Evolutionary conservation across 2,888 invertebrate species (phyloP), one percentile per base, ranked within the genome.

Genomic region (Agrochola lota): DNA sequence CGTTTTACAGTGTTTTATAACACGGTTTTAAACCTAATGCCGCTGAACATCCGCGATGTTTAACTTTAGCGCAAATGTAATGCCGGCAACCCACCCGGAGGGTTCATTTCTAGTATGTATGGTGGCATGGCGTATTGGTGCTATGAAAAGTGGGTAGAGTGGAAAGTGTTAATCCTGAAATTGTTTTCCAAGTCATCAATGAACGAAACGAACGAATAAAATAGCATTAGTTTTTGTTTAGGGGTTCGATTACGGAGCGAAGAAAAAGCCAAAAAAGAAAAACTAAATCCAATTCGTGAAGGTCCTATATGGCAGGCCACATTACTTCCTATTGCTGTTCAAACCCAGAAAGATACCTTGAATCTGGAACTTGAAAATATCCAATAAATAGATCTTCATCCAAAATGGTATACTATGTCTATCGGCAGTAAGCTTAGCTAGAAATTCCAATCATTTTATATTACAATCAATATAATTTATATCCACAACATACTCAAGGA

Each of bases 401-500:
- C 5, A 55, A 69, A 72, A 52, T 52, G 6, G 4, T 23, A 12
- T 1, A 30, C 6, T 23, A 23, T n/a, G 2, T 20, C 0, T 26
- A 9, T 23, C 23, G 15, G 3, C 70, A 59, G 7, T 26, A 40
- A 12, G 5, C 12, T 49, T 43, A 20, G 7, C 12, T 57, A 11
- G 5, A 52, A 23, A 12, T 12, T 20, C 9, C 12, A 26, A 59
- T 35, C 5, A 40, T 23, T 35, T n/a, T 2, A 30, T 35, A 12
- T 26, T 8, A 35, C 9, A 9, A 46, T 35, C 20, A n/a, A 74
- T 23, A 15, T 26, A 0, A 7, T 43, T 7, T 17, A 62, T 72
- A 15, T 20, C 4, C 26, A 49, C 35, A 72, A n/a, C 7, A 81
- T 20, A 26, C 40, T 4, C 71, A 46, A 30, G 67, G 49, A 77